Conservation (phyloP, 2,888 invertebrate species). For the Mongoloraphidia duomilia region DNA sequence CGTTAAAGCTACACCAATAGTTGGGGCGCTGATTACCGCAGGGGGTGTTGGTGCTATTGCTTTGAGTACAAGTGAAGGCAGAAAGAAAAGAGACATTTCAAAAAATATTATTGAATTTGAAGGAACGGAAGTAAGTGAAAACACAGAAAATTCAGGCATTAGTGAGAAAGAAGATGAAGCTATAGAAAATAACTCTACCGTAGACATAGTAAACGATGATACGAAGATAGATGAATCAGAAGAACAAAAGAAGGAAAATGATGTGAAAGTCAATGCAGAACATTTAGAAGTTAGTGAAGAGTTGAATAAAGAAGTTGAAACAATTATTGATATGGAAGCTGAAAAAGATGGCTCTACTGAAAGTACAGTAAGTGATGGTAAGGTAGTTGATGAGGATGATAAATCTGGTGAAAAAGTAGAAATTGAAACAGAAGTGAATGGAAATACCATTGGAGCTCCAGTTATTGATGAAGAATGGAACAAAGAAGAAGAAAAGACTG, state of each 20-base stretch:
- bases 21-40: conserved; percentile 12
- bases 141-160: not conserved
- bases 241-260: not conserved
- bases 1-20: conserved; percentile 2
- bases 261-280: not conserved
- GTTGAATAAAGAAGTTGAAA: not conserved
- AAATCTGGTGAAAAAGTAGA: conserved; percentile 1
- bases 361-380: not conserved
- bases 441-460: not conserved
- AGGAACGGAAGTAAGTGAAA: not conserved
- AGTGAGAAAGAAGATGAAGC: not conserved
- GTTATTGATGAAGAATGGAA: conserved; percentile 6
- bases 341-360: conserved; percentile 1
- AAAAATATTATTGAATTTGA: conserved; percentile 5
- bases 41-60: conserved; percentile 15
- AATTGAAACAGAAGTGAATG: not conserved
- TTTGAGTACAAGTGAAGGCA: conserved; percentile 5
- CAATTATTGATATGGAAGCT: not conserved
- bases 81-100: not conserved
- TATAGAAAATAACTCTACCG: not conserved
- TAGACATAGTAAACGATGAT: not conserved
- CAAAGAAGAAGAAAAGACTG: not conserved
- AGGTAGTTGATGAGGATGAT: conserved; percentile 12
- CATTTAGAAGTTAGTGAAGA: not conserved
- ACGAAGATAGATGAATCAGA: not conserved